Base-by-base conservation (phyloP, 2,113 vertebrate genomes). In the Glaucidium brasilianum region DNA sequence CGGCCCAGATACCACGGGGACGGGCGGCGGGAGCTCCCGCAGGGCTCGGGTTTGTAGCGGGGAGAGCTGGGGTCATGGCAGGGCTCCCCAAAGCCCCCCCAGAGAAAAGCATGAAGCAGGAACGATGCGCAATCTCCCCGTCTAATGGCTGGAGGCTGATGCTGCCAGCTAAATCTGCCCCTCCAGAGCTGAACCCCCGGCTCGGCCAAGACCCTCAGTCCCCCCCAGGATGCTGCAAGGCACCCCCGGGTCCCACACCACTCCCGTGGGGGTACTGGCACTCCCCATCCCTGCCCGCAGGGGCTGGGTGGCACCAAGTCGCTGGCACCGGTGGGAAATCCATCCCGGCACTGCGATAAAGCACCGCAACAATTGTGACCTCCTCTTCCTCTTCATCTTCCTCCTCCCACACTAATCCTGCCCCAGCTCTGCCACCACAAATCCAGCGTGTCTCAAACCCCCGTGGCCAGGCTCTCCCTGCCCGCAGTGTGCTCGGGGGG, bases 171-270 rank as follows among this genome's bases (percentile, higher is more conserved):
- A 30, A 50, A 80, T n/a, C 45, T 4, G 21, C 30, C 23, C 7
- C 43, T 22, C 17, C 34, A 9, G 47, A 14, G 41, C 12, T 35
- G 76, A 66, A 10, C 2, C 50, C 80, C 34, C 1, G 0, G 2
- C 15, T 32, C 4, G 0, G 20, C 6, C 0, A 0, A 25, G 34
- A 7, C 52, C 22, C 34, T 29, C 6, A 1, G 5, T 1, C 4
- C 27, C 27, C 14, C 29, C 9, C 18, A 0, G 29, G 56, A 2
- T 7, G 62, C 17, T 53, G 21, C 49, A 32, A 13, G 52, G 58
- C n/a, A 1, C 71, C 66, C 68, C 0, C 0, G 15, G 72, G n/a
- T 26, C 32, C 39, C 84, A 4, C 60, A 1, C 15, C 3, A 7
- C 25, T 53, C 39, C 69, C 15, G 1, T 0, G 47, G 88, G 80